Evolutionary conservation across 2,797 vertebrate genomes (phyloP).

Genomic region (Pseudotriccus pelzelni): DNA sequence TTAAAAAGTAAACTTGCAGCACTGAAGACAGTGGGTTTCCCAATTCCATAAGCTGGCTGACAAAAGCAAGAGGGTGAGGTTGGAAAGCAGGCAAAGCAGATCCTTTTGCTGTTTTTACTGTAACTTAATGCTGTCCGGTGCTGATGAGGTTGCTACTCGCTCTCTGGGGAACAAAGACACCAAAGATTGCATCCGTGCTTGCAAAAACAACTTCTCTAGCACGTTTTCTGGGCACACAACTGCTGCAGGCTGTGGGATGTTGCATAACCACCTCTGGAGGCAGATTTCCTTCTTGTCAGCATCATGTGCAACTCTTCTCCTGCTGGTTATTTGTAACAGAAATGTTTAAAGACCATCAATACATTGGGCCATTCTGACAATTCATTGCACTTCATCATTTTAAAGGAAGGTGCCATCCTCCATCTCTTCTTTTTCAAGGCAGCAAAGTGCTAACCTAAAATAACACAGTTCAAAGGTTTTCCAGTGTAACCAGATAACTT

Average conservation of each 20-base stretch:
- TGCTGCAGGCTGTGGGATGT: conserved; percentile 28
- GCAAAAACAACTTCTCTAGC: not conserved
- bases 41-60: not conserved
- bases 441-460: not conserved
- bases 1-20: not conserved
- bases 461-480: conserved; percentile 26
- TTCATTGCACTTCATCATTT: conserved; percentile 72
- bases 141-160: not conserved
- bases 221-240: conserved; percentile 3
- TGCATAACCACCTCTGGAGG: conserved; percentile 47
- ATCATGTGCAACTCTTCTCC: conserved; percentile 49
- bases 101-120: not conserved
- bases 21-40: not conserved
- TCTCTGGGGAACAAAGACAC: conserved; percentile 17
- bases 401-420: conserved; percentile 60
- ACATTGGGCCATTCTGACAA: conserved; percentile 34
- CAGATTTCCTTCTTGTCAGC: conserved; percentile 53
- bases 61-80: not conserved
- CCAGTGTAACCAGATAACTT: conserved; percentile 57
- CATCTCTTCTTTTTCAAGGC: conserved; percentile 28
- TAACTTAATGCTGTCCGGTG: not conserved
- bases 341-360: conserved; percentile 79
- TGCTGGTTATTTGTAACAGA: conserved; percentile 71
- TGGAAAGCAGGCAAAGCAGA: conserved; percentile 15
- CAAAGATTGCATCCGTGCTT: conserved; percentile 22